Conservation (phyloP, 2,797 vertebrate species). For the Pipistrellus pygmaeus region DNA sequence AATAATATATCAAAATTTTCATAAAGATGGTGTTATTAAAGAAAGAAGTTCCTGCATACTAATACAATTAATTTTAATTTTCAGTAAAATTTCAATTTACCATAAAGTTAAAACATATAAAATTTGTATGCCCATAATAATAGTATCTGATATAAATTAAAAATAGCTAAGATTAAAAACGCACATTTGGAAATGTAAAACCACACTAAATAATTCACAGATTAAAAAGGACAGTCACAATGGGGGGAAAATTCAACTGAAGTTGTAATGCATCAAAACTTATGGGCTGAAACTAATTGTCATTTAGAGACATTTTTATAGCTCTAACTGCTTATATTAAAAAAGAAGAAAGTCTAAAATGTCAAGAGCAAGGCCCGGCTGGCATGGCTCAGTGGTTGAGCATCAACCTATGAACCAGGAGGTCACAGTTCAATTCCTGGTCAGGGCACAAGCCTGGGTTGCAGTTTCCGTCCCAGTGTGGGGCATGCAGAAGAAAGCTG, state of each 20-base stretch:
- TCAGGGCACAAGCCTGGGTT: no score
- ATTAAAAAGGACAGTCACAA: background rate
- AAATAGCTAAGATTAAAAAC: background rate
- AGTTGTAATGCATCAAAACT: background rate
- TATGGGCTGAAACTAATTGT: background rate
- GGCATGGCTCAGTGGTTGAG: background rate
- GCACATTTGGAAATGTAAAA: constrained; percentile 7
- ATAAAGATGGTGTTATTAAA: background rate
- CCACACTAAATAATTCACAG: background rate
- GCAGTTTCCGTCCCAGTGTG: no score
- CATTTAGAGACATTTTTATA: background rate
- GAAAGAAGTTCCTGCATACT: background rate
- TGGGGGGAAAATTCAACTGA: background rate
- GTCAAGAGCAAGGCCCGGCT: background rate
- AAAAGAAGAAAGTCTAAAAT: background rate
- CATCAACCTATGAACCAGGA: background rate
- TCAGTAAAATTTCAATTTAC: background rate
- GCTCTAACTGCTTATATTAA: background rate
- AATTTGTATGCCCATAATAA: background rate
- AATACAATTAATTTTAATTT: background rate
- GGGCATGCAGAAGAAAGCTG: no score
- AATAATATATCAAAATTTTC: background rate
- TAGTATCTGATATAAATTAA: background rate
- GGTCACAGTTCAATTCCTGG: no score
- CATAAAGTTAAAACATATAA: background rate